Evolutionary conservation across 2,888 invertebrate genomes (phyloP), one percentile per base, ranked within the genome.

Genomic region (Alentia gelatinosa): DNA sequence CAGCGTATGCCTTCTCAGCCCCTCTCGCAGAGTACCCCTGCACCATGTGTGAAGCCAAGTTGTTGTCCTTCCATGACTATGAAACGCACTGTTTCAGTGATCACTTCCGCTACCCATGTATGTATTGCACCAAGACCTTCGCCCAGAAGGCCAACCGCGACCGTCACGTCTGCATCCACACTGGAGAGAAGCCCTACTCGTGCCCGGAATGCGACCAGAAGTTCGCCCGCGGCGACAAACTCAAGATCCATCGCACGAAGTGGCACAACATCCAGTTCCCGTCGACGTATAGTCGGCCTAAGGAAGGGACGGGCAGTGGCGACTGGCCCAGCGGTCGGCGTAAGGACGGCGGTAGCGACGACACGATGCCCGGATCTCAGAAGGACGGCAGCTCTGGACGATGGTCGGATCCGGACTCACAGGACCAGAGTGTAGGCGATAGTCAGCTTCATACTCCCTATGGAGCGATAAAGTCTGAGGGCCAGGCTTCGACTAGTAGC

Each of bases 131-230:
- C 5, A 95, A 95, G 91, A 93, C 93, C n/a, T 95, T 96, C 92
- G 95, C 95, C 1, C 95, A 95, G 74, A 94, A 95, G 47, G 95
- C 95, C 7, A 96, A 96, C 91, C 93, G 96, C 26, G 95, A 96
- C 90, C 94, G 96, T 0, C 96, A 96, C 91, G 94, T 95, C 26
- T 94, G 96, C 39, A 94, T 95, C 90, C 96, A 96, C 93, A 96
- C 96, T 0, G 96, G 96, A 0, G 95, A 95, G 35, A 94, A 94
- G 19, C 95, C 96, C n/a, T 91, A 91, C 56, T 50, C 90, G 1
- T 93, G 93, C 68, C 92, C 92, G 0, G 91, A 93, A 47, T 93
- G 93, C 74, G 92, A 89, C 7, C 92, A 93, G 91, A 92, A 92
- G 90, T 93, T 93, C 63, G 92, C 93, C 19, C 92, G 93, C 7